Conservation (phyloP, 2,888 invertebrate species). For the Lutraria lutraria region DNA sequence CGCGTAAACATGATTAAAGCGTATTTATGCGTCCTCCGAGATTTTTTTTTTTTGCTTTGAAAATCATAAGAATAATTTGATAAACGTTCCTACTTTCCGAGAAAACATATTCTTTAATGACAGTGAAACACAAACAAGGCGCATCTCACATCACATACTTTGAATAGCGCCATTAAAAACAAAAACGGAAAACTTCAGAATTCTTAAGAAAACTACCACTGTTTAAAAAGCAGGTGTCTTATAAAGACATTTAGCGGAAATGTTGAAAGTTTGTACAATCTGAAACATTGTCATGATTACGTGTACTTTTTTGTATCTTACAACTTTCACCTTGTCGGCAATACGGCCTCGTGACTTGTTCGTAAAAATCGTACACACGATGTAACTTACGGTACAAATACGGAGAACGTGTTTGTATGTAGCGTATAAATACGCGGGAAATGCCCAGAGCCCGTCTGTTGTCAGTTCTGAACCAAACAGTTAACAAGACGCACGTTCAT, state of each 20-base stretch:
- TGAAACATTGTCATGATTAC: not conserved
- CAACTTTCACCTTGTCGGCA: conserved; percentile 1
- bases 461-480: not conserved
- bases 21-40: no score
- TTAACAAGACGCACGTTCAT: not conserved
- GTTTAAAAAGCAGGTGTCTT: not conserved
- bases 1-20: no score
- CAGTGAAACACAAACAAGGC: not conserved
- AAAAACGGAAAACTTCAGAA: not conserved
- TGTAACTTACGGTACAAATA: not conserved
- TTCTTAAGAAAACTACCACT: not conserved
- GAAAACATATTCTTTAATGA: not conserved
- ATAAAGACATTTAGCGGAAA: conserved; percentile 6
- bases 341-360: not conserved
- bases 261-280: not conserved
- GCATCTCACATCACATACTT: not conserved
- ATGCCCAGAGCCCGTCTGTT: not conserved
- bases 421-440: not conserved
- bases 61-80: no score
- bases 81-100: no score
- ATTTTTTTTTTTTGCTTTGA: no score
- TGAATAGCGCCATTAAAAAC: not conserved
- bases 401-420: not conserved
- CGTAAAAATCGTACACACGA: not conserved
- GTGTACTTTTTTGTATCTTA: conserved; percentile 3